Base-by-base conservation (phyloP, 2,888 invertebrate genomes). In the Mesopsocus fuscifrons region DNA sequence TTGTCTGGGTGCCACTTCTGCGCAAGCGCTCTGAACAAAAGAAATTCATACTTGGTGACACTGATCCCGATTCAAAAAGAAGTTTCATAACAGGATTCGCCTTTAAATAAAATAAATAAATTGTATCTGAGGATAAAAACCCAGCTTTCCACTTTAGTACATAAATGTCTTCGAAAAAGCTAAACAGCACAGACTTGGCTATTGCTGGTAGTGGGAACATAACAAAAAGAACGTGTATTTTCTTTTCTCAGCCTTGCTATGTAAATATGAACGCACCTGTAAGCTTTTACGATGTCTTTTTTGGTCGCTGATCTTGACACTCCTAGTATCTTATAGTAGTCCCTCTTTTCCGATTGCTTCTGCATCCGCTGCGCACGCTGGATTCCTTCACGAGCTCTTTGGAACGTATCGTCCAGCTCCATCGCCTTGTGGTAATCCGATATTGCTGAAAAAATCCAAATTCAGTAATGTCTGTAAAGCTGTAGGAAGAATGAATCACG, bases 1-100 rank as follows among this genome's bases (percentile, higher is more conserved):
- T 84, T 91, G 64, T 98, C 98, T 0, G 98, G 98, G 66, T 98
- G 98, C 95, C 97, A 99, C 61, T 94, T 84, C 63, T 91, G 89
- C 11, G 98, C 98, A 42, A 88, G 75, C 66, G 89, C 91, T 50
- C 97, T 60, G 54, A 63, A 70, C 46, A 38, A 41, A 30, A 43
- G 40, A 8, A 11, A 47, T n/a, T 8, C 23, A 15, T 31, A 11
- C 18, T 4, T n/a, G 15, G 17, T 23, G 3, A 34, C 32, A 17
- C 13, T 20, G 31, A 42, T 21, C 15, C 15, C 2, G n/a, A 2
- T 20, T 11, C 9, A 9, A 17, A 2, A 41, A 17, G 11, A 20
- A 41, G 20, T 22, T 22, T 11, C 21, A 22, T 2, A 22, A 22
- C 23, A 9, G n/a, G 23, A 26, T 33, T 33, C 15, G 3, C n/a